Evolutionary conservation across 1,140 invertebrate genomes (phyloP).

Genomic region (Lasaia peninsularis): DNA sequence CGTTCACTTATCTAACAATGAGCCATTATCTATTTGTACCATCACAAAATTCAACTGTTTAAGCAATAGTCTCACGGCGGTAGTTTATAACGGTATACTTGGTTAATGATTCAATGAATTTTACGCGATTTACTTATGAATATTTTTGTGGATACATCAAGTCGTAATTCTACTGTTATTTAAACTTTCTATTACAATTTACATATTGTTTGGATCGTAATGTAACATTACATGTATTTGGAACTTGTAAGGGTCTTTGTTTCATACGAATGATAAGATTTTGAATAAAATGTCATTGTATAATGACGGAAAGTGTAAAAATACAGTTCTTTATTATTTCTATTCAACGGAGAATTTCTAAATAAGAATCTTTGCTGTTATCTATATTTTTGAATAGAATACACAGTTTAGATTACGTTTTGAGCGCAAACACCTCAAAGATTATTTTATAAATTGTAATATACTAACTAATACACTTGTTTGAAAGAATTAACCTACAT

Average conservation of each 20-base stretch:
- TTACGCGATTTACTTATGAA: conserved; percentile 25
- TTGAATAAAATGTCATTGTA: not conserved
- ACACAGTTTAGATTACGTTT: no score
- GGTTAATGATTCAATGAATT: conserved; percentile 33
- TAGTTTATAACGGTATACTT: conserved; percentile 27
- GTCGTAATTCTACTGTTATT: conserved; percentile 4
- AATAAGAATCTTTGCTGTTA: no score
- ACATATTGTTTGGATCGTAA: conserved; percentile 4
- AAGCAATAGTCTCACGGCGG: conserved; percentile 35
- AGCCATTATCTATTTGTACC: conserved; percentile 38
- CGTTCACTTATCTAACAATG: conserved; percentile 35
- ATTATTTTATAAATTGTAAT: no score
- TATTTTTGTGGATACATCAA: conserved; percentile 6
- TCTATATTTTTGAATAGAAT: no score
- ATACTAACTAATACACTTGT: no score
- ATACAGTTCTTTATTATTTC: not conserved
- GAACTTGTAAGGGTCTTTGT: not conserved
- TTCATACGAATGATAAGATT: not conserved
- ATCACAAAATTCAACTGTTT: conserved; percentile 34
- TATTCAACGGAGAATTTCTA: no score
- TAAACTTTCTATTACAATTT: conserved; percentile 4
- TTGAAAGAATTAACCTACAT: no score
- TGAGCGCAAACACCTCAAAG: no score
- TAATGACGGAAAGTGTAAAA: not conserved
- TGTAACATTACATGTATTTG: not conserved